Evolutionary conservation across 2,888 invertebrate genomes (phyloP).

Genomic region (Nowickia ferox): DNA sequence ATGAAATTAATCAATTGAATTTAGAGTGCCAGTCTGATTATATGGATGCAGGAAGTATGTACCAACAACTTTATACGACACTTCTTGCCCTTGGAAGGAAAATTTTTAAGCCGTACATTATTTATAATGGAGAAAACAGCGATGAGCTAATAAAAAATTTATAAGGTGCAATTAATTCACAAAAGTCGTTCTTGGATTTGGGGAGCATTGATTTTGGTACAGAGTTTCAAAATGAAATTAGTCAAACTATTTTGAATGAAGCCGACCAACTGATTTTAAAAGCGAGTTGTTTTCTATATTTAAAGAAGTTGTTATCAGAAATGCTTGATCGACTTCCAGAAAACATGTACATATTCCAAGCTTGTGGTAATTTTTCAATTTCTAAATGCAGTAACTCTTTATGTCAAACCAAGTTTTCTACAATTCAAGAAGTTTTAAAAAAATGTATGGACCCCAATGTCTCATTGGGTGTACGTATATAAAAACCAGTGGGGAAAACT

Average conservation of each 20-base stretch:
- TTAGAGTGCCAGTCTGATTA: neutral
- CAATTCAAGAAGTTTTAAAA: too few relatives aligned
- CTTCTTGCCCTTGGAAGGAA: neutral
- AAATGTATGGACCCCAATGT: too few relatives aligned
- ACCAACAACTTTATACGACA: neutral
- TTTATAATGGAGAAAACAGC: neutral
- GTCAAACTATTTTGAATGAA: neutral
- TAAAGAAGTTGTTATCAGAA: neutral
- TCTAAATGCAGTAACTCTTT: too few relatives aligned
- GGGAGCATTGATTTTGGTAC: neutral
- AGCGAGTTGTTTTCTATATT: neutral
- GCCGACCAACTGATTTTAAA: neutral
- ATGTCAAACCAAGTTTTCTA: too few relatives aligned
- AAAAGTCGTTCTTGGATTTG: neutral
- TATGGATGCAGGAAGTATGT: neutral
- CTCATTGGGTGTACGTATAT: too few relatives aligned
- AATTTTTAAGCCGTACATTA: neutral
- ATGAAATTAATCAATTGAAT: neutral
- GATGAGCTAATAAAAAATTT: neutral
- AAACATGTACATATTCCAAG: neutral
- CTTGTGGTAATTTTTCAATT: neutral
- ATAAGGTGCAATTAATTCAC: neutral
- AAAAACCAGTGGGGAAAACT: too few relatives aligned
- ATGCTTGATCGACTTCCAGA: neutral
- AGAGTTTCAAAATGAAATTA: neutral